phyloP scores from a whole-genome alignment of 2,888 invertebrate species.

The Morinoia aosen region DNA sequence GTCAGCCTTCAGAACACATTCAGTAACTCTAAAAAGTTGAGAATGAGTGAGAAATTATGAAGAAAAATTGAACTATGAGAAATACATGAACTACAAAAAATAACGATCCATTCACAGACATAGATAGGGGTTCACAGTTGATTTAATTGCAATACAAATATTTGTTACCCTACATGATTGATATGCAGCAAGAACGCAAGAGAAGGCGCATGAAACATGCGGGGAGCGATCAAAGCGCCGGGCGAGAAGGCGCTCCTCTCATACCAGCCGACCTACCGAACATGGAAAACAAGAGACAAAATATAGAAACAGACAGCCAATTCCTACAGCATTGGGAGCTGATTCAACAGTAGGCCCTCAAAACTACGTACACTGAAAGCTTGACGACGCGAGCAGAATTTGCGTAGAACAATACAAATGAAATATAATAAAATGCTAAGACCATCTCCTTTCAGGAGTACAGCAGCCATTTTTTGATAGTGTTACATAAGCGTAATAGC shows the following conservation, averaged over 20 bases:
- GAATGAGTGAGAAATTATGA: not conserved
- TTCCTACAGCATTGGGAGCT: not conserved
- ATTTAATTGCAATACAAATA: not conserved
- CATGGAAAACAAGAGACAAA: not conserved
- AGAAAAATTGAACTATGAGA: not conserved
- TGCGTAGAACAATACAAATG: no score
- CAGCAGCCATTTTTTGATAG: no score
- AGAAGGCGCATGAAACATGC: not conserved
- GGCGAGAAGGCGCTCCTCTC: not conserved
- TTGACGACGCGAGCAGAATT: no score
- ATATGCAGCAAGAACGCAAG: not conserved
- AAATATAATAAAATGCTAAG: no score
- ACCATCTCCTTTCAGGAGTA: no score
- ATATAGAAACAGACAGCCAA: not conserved
- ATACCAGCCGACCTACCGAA: not conserved
- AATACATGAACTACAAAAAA: not conserved
- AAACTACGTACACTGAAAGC: not conserved
- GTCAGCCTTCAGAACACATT: not conserved
- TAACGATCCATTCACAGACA: not conserved
- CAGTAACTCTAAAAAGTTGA: not conserved
- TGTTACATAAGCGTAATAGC: no score
- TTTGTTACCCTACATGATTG: not conserved
- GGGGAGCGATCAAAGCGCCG: not conserved
- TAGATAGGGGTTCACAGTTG: not conserved
- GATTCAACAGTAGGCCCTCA: not conserved